Conservation (phyloP, 2,888 invertebrate species). For the Noctua fimbriata region DNA sequence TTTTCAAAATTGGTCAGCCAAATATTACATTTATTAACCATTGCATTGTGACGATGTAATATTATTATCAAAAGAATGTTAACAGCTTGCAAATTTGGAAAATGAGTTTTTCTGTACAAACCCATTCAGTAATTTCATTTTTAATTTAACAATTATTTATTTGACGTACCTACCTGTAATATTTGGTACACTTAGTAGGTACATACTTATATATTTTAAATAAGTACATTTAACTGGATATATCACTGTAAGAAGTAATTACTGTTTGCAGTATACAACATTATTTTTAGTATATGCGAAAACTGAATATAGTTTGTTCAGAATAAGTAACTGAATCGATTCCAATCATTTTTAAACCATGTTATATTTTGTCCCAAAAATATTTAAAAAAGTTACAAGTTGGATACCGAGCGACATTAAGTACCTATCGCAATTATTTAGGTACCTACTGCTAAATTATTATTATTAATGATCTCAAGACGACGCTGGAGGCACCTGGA, state of each 20-base stretch:
- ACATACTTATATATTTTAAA: neutral
- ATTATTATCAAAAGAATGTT: neutral
- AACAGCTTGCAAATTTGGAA: neutral
- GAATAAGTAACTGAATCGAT: no score
- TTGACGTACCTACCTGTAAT: neutral
- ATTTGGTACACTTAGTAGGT: neutral
- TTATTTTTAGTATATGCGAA: no score
- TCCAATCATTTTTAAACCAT: no score
- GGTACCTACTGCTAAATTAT: no score
- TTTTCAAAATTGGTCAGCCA: neutral
- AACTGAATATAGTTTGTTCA: no score
- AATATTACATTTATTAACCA: neutral
- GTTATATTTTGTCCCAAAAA: no score
- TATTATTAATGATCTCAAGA: no score
- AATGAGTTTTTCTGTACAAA: neutral
- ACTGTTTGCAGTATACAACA: neutral
- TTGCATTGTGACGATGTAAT: neutral
- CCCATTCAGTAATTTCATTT: no score
- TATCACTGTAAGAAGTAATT: neutral
- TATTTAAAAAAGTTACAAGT: no score
- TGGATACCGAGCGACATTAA: no score
- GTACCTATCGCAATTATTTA: no score
- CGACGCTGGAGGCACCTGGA: no score
- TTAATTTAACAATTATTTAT: neutral
- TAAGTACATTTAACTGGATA: neutral